phyloP scores from a whole-genome alignment of 2,113 vertebrate genomes.

The Poicephalus gulielmi region DNA sequence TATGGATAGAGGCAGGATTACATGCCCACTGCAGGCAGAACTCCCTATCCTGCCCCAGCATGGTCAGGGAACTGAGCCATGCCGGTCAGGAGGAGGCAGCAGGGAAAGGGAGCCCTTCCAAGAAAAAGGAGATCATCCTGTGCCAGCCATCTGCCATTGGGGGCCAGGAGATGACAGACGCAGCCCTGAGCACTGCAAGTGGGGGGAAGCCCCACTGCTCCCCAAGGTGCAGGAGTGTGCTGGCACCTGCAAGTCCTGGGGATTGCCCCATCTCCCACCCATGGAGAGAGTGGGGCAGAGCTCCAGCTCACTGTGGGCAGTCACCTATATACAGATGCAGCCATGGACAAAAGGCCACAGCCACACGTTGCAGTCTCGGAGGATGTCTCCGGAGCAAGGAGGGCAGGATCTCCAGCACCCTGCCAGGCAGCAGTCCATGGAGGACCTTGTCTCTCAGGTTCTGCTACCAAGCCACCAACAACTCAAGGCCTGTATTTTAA shows the following conservation, averaged over 20 bases:
- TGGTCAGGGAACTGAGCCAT: not conserved
- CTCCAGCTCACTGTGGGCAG: not conserved
- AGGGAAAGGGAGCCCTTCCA: not conserved
- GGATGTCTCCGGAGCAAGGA: not conserved
- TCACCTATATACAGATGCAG: not conserved
- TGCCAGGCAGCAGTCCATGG: not conserved
- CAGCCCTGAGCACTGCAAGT: not conserved
- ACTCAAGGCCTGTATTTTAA: not conserved
- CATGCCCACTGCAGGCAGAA: not conserved
- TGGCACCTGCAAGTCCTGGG: not conserved
- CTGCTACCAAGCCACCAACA: not conserved
- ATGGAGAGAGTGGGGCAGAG: not conserved
- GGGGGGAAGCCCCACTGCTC: not conserved
- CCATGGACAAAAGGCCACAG: not conserved
- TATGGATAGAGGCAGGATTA: not conserved
- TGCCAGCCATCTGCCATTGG: not conserved
- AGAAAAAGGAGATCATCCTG: not conserved
- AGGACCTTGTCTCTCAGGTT: not conserved
- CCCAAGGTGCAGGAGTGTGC: not conserved
- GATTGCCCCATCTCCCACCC: not conserved
- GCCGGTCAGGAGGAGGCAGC: not conserved
- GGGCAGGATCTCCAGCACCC: not conserved
- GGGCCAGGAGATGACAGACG: accelerated
- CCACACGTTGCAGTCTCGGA: accelerated
- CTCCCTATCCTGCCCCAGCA: not conserved